phyloP scores from a whole-genome alignment of 2,113 vertebrate species.

The Symphodus melops region DNA sequence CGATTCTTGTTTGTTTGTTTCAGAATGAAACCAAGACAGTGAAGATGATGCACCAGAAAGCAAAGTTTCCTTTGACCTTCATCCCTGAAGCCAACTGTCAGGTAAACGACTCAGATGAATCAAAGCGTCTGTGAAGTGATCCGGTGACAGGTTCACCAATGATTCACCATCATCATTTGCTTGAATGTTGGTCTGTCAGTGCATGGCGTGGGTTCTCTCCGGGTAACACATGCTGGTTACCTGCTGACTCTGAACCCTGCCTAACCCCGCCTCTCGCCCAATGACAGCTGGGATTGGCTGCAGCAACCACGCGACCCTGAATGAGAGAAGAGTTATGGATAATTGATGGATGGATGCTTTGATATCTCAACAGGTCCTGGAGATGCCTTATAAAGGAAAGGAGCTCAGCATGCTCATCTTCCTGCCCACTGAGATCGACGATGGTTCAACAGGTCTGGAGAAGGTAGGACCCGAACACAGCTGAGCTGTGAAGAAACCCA shows the following conservation, averaged over 20 bases:
- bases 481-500: not conserved
- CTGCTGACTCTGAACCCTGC: too few species aligned
- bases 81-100: conserved; percentile 82
- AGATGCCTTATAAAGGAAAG: conserved; percentile 91
- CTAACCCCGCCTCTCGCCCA: too few species aligned
- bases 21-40: conserved; percentile 89
- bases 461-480: conserved; percentile 80
- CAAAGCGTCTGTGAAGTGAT: not conserved
- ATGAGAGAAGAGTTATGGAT: too few species aligned
- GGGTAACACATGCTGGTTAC: too few species aligned
- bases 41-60: conserved; percentile 90
- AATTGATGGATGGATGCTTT: too few species aligned
- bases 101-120: conserved; percentile 37
- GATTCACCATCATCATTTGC: too few species aligned
- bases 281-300: too few species aligned
- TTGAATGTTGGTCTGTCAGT: too few species aligned
- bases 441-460: conserved; percentile 88
- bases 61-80: conserved; percentile 85
- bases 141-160: too few species aligned
- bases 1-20: not conserved
- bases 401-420: conserved; percentile 95
- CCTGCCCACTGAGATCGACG: conserved; percentile 87
- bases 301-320: too few species aligned
- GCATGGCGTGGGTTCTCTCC: too few species aligned
- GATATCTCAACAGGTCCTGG: conserved; percentile 81